Base-by-base conservation (phyloP, 2,113 vertebrate genomes). In the Melanostigma gelatinosum region DNA sequence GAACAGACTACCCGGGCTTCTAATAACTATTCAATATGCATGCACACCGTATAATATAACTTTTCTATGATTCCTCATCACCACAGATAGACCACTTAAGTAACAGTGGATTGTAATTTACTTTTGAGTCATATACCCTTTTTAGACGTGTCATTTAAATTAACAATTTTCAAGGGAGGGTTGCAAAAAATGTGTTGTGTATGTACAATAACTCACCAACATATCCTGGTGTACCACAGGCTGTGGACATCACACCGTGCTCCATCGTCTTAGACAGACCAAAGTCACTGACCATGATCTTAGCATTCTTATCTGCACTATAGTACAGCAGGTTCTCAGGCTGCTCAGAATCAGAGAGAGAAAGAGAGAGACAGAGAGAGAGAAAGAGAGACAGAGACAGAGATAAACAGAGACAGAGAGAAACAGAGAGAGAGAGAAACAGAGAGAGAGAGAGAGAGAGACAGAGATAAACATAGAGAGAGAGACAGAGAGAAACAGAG, bases 271-370 rank as follows among this genome's bases (percentile, higher is more conserved):
- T 99, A 0, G 97, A 99, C 84, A 99, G 88, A 27, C 98, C 98
- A 0, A 99, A 98, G 87, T 99, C 98, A 8, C 96, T 99, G 90
- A 99, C 96, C 98, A 99, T 98, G 89, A 99, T 99, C 87, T 97
- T 99, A 4, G 98, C 95, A 46, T 98, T 97, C 80, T 97, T 96
- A 1, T 98, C 97, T 0, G 95, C 93, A 44, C 93, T 97, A 64
- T 97, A 96, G 92, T 97, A 99, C 12, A 99, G 94, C 38, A 99
- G 94, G 91, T 99, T 99, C 92, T 99, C 98, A 3, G 98, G 98
- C 97, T 99, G 83, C 8, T 52, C 3, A 48, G 10, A 74, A 1
- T 27, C 4, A 8, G 2, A 55, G 16, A 63, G 6, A 66, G 20
- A 54, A 0, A 42, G 0, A 44, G 6, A 63, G 1, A 54, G 8